Base-by-base conservation (phyloP, 2,888 invertebrate species). In the Orthonychiurus folsomi region DNA sequence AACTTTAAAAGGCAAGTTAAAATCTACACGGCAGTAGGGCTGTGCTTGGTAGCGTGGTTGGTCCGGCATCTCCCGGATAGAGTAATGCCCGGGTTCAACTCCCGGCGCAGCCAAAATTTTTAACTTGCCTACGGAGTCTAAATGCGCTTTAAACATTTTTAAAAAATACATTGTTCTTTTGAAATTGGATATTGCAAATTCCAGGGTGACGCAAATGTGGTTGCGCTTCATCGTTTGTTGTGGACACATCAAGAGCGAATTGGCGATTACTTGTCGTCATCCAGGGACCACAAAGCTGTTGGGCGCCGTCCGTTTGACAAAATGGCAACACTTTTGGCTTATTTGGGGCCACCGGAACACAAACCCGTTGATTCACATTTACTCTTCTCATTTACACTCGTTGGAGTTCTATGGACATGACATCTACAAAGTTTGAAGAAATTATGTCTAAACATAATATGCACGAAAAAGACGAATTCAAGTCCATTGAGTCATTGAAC, bases 381-480 rank as follows among this genome's bases (percentile, higher is more conserved):
- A 81, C 84, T 77, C n/a, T n/a, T n/a, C n/a, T n/a, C n/a, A n/a
- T 89, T 0, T 90, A 89, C 77, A 88, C 89, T 0, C 85, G 91
- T 69, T 93, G 93, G 93, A 91, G 90, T 21, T 92, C 91, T 2
- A 89, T 93, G 73, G 95, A 96, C 75, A 94, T 95, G 88, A 93
- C 93, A 0, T 91, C 93, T 1, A 93, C 91, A 0, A 93, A 93
- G 79, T 96, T 96, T 77, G 96, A 96, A 77, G 96, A 95, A 80
- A 88, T 95, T 66, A 96, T 96, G 86, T 88, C 91, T 18, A 94
- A 94, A 75, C 94, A 94, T 78, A 94, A 95, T 78, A 93, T 95
- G 91, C 94, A 94, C 70, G 94, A 95, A 77, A 94, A 93, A 75
- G 96, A 96, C 74, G 96, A 97, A 75, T 96, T 94, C 75, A 96